phyloP scores from a whole-genome alignment of 1,140 invertebrate species.

The Drosophila navojoa region DNA sequence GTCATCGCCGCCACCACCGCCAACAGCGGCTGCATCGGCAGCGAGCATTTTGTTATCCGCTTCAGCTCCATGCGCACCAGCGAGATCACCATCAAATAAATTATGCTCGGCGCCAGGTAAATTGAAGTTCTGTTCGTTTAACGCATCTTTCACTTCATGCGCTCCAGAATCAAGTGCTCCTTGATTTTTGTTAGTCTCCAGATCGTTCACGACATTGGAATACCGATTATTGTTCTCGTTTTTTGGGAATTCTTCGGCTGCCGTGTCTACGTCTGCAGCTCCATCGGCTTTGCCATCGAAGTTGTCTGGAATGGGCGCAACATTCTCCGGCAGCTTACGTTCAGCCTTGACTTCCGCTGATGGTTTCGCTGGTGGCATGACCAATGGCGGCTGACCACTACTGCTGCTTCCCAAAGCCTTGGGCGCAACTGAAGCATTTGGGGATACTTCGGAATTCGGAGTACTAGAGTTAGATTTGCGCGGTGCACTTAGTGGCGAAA shows the following conservation, averaged over 20 bases:
- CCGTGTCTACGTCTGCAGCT: constrained; percentile 54
- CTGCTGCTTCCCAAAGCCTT: constrained; percentile 55
- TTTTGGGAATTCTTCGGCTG: constrained; percentile 69
- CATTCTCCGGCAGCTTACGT: constrained; percentile 78
- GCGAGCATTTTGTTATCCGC: constrained; percentile 53
- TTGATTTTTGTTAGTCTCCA: constrained; percentile 63
- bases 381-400: constrained; percentile 62
- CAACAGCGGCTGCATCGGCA: constrained; percentile 38
- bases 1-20: constrained; percentile 53
- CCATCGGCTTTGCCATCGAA: constrained; percentile 67
- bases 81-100: constrained; percentile 67
- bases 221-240: constrained; percentile 81
- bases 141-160: constrained; percentile 79
- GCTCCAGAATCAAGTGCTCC: constrained; percentile 72
- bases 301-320: constrained; percentile 80
- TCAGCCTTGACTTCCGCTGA: constrained; percentile 38
- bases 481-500: constrained; percentile 68
- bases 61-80: constrained; percentile 32
- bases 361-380: constrained; percentile 66
- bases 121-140: constrained; percentile 78
- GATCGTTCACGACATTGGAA: constrained; percentile 67
- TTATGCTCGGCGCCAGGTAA: constrained; percentile 73
- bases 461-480: constrained; percentile 56
- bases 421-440: constrained; percentile 54
- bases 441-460: constrained; percentile 29